Conservation (phyloP, 1,140 invertebrate species). For the Pristionchus pacificus region DNA sequence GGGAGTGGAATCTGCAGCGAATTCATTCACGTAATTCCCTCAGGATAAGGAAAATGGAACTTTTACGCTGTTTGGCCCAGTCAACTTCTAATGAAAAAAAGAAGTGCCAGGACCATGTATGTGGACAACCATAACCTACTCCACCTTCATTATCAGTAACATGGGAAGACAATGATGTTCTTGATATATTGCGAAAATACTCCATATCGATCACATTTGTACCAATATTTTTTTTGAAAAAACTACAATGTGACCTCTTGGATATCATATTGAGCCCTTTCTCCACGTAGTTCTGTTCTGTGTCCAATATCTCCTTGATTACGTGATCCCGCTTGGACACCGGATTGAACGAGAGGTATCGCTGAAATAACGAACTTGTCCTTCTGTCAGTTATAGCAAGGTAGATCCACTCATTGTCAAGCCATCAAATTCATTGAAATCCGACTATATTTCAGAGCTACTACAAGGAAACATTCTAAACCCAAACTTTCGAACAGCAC, state of each 20-base stretch:
- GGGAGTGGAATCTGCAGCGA: slow-evolving; percentile 46
- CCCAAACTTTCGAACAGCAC: slow-evolving; percentile 6
- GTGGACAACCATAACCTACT: no score
- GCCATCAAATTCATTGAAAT: slow-evolving; percentile 8
- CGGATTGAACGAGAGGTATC: slow-evolving; percentile 37
- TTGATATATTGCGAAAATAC: no score
- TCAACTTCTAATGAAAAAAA: no score
- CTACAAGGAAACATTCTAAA: slow-evolving; percentile 1
- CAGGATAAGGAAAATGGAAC: no score
- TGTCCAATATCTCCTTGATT: slow-evolving; percentile 88
- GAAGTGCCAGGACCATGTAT: no score
- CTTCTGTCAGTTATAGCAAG: slow-evolving; percentile 4
- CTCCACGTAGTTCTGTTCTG: slow-evolving; percentile 92
- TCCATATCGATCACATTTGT: no score
- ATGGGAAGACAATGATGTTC: no score
- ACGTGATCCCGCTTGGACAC: slow-evolving; percentile 86
- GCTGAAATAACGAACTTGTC: slow-evolving; percentile 19
- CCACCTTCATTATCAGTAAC: no score
- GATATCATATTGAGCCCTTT: slow-evolving; percentile 78
- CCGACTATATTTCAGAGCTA: background rate
- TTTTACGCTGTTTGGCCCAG: no score
- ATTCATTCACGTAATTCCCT: no score
- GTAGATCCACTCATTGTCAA: slow-evolving; percentile 20
- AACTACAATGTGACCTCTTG: slow-evolving; percentile 61
- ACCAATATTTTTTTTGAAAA: no score